Conservation (phyloP, 1,140 invertebrate genomes). For the Drosophila biarmipes region DNA sequence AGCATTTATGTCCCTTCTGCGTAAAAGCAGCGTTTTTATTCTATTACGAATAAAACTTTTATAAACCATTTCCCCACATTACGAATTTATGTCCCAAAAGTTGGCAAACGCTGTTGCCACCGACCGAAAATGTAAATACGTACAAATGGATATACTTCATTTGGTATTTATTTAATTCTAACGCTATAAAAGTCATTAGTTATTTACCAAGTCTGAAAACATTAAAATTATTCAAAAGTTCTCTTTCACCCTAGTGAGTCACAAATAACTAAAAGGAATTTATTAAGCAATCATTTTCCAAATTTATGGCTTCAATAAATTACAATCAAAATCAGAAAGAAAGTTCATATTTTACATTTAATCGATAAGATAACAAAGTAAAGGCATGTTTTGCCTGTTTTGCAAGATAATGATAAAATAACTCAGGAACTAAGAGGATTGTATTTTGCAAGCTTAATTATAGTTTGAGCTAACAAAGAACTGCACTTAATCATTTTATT, state of each 20-base stretch:
- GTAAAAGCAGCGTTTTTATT: not conserved
- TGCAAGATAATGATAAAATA: too few relatives aligned
- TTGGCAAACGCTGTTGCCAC: not conserved
- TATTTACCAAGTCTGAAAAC: not conserved
- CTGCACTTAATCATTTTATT: too few relatives aligned
- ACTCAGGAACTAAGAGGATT: too few relatives aligned
- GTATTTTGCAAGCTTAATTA: too few relatives aligned
- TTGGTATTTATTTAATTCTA: not conserved
- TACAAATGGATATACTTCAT: not conserved
- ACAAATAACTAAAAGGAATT: not conserved
- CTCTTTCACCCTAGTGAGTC: not conserved
- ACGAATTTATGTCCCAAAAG: slow-evolving; percentile 2
- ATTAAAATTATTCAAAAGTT: not conserved
- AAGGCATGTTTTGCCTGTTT: too few relatives aligned
- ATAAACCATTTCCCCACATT: not conserved
- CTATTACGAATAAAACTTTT: not conserved
- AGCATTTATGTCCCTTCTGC: not conserved
- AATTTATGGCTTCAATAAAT: not conserved
- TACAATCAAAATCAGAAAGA: not conserved
- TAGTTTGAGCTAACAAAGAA: too few relatives aligned
- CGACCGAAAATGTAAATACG: not conserved
- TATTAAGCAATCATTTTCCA: not conserved
- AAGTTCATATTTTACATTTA: too few relatives aligned
- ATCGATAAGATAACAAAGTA: too few relatives aligned
- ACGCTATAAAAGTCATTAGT: not conserved